A percentile compares a stretch with the other conserved stretches of the same genome.
These are phyloP conservation scores for Rhizoglyphus robini DNA, from an alignment of 1,140 invertebrate species.

Conservation along the genomic window DNA sequence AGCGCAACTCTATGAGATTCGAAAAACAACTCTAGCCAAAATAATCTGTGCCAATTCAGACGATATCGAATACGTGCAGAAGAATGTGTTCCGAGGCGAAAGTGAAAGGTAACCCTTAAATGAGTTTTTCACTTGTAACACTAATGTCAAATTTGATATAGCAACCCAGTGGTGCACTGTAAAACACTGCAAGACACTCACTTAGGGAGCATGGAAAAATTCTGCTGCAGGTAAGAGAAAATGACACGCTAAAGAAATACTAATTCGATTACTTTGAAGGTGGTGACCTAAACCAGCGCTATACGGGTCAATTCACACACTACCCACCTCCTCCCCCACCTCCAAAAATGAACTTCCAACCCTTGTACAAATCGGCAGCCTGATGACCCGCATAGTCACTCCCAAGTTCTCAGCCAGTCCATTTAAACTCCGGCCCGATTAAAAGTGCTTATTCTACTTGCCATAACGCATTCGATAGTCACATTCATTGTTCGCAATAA, in stretches of 20 bases:
- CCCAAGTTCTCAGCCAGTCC: not conserved
- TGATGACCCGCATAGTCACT: not conserved
- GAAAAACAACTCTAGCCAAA: conserved; percentile 33
- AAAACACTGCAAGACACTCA: conserved; percentile 35
- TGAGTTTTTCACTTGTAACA: conserved; percentile 9
- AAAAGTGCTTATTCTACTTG: conserved; percentile 2
- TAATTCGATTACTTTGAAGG: no score
- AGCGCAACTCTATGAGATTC: conserved; percentile 34
- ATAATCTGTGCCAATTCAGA: conserved; percentile 37
- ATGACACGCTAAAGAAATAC: no score
- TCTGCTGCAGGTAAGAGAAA: conserved; percentile 13
- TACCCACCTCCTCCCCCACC: conserved; percentile 1
- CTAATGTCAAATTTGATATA: conserved; percentile 24
- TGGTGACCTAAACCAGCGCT: not conserved
- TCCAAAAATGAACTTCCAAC: not conserved
- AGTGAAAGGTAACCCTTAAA: conserved; percentile 20
- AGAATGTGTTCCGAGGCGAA: conserved; percentile 30
- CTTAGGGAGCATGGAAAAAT: conserved; percentile 39
- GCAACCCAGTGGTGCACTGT: conserved; percentile 41
- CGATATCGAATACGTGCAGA: conserved; percentile 34
- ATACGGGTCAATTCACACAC: not conserved
- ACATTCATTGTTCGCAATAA: not conserved
- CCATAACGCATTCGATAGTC: conserved; percentile 11
- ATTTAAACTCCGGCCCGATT: no score
- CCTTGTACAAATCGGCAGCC: not conserved